These are phyloP conservation scores for Phycodurus eques DNA, from an alignment of 2,113 vertebrate species.

Conservation along the genomic window DNA sequence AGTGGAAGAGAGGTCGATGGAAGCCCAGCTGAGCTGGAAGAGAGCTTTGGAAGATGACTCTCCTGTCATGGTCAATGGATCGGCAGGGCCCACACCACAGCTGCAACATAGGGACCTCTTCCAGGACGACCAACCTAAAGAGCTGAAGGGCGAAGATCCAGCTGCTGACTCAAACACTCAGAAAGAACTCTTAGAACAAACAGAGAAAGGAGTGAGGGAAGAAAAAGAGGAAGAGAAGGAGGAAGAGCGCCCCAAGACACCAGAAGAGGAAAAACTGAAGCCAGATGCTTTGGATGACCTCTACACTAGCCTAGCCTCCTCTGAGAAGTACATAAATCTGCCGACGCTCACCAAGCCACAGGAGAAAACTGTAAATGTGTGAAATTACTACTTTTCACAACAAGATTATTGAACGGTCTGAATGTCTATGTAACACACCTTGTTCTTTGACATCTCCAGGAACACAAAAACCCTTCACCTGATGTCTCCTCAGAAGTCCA, in stretches of 20 bases:
- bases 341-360: slow-evolving; percentile 36
- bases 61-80: slow-evolving; percentile 83
- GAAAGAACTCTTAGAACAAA: slow-evolving; percentile 43
- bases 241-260: slow-evolving; percentile 32
- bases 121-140: slow-evolving; percentile 52
- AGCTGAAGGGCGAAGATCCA: slow-evolving; percentile 52
- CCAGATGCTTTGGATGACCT: slow-evolving; percentile 61
- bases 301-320: slow-evolving; percentile 48
- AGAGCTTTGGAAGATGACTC: slow-evolving; percentile 74
- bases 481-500: slow-evolving; percentile 35
- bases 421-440: not conserved
- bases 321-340: slow-evolving; percentile 58
- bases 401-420: not conserved
- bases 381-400: not conserved
- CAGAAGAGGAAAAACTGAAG: slow-evolving; percentile 54
- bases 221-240: slow-evolving; percentile 47
- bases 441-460: slow-evolving; percentile 49
- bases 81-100: slow-evolving; percentile 42
- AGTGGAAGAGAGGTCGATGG: slow-evolving; percentile 78
- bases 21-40: slow-evolving; percentile 83
- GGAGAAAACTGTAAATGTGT: slow-evolving; percentile 54
- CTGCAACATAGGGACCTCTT: slow-evolving; percentile 42
- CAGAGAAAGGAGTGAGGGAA: slow-evolving; percentile 39
- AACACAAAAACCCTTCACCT: slow-evolving; percentile 36
- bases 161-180: slow-evolving; percentile 23